Conservation (phyloP, 2,797 vertebrate species). For the Podargus strigoides region DNA sequence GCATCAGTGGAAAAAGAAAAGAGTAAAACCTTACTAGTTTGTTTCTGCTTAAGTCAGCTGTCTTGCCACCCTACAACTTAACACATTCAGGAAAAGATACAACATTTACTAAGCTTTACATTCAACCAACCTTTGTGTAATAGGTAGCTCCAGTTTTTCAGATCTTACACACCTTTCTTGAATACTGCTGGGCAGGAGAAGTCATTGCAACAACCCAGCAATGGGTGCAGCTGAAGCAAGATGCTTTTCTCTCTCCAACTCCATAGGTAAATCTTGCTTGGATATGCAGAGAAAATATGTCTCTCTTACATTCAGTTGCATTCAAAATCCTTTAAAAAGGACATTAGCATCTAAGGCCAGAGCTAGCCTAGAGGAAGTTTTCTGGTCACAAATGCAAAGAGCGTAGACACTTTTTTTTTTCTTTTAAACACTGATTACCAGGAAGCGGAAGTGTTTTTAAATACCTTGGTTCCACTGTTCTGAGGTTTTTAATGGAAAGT, state of each 20-base stretch:
- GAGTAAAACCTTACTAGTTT: neutral
- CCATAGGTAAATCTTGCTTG: neutral
- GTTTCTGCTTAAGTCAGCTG: neutral
- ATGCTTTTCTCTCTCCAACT: neutral
- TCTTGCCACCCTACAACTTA: neutral
- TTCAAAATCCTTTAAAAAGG: neutral
- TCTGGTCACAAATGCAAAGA: neutral
- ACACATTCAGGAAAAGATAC: neutral
- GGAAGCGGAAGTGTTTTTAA: neutral
- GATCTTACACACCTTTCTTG: neutral
- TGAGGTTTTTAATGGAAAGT: conserved; percentile 11
- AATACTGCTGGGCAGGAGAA: neutral
- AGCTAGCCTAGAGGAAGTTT: neutral
- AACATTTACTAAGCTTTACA: neutral
- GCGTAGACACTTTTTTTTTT: neutral
- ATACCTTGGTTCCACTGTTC: neutral
- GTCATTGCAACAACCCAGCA: neutral
- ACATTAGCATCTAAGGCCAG: neutral
- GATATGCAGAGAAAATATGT: neutral
- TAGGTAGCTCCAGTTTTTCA: neutral
- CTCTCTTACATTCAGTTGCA: neutral
- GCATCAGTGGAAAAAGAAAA: neutral
- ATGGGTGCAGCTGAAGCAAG: neutral
- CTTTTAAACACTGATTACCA: neutral
- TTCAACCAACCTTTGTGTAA: neutral